Percentiles rank a stretch among this genome's conserved stretches.
phyloP scores from a whole-genome alignment of 2,113 vertebrate genomes.

The Sylvilagus bachmani region DNA sequence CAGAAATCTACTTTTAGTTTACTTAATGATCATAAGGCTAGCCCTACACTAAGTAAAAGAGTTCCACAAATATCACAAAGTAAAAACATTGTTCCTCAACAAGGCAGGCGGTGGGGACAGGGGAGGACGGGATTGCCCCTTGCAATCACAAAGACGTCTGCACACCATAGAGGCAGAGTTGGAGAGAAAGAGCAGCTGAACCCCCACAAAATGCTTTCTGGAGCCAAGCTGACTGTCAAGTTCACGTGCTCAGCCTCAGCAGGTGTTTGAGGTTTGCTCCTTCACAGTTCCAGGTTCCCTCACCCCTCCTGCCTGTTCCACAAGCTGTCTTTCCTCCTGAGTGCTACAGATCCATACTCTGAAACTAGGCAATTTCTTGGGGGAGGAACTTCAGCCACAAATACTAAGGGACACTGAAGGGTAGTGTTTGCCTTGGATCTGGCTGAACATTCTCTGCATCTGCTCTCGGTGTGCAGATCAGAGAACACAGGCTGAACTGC shows the following conservation, averaged over 20 bases:
- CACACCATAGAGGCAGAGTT: neutral
- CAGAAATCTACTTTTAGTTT: no score
- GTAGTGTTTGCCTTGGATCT: fast-evolving
- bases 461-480: neutral
- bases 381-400: neutral
- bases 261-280: no score
- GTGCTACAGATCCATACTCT: no score
- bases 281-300: no score
- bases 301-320: no score
- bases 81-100: no score
- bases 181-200: neutral
- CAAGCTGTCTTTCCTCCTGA: neutral
- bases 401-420: neutral
- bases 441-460: neutral
- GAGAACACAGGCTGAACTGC: neutral
- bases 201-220: neutral
- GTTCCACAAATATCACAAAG: no score
- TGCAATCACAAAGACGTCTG: neutral
- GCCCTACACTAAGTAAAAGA: no score
- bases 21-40: no score
- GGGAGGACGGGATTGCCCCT: neutral
- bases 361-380: no score
- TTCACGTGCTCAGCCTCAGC: neutral
- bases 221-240: neutral
- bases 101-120: neutral